A percentile compares a stretch with the other conserved stretches of the same genome.
phyloP scores from a whole-genome alignment of 2,888 invertebrate species.

The Apamea epomidion region DNA sequence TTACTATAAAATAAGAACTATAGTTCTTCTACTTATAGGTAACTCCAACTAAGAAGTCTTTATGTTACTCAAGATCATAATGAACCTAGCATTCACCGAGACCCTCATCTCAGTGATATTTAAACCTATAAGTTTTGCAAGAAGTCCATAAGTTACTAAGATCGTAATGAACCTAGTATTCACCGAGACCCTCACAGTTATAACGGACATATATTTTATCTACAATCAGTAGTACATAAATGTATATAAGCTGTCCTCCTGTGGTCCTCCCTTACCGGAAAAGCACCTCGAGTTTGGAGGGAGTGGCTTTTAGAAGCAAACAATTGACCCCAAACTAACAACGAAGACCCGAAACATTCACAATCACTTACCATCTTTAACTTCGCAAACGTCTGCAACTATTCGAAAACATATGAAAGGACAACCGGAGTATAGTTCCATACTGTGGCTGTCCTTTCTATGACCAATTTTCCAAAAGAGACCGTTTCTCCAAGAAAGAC shows the following conservation, averaged over 20 bases:
- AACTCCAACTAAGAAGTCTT: too few relatives aligned
- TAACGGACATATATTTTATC: conserved; percentile 38
- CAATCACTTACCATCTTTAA: conserved; percentile 16
- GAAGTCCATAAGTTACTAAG: not conserved
- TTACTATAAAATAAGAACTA: not conserved
- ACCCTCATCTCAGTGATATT: not conserved
- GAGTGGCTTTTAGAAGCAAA: conserved; percentile 46
- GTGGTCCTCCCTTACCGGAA: conserved; percentile 44
- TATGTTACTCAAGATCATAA: too few relatives aligned
- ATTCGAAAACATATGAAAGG: conserved; percentile 32
- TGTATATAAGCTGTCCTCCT: conserved; percentile 37
- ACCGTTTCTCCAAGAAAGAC: not conserved
- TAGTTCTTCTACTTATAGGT: too few relatives aligned
- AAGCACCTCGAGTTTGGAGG: conserved; percentile 20
- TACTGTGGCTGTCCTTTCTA: not conserved
- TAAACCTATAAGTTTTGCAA: conserved; percentile 3
- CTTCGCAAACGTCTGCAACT: conserved; percentile 17
- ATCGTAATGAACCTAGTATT: not conserved
- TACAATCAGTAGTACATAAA: conserved; percentile 40
- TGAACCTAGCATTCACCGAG: too few relatives aligned
- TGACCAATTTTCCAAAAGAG: not conserved
- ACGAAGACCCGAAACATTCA: conserved; percentile 38
- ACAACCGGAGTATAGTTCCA: not conserved
- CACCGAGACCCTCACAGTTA: conserved; percentile 11
- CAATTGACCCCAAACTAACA: conserved; percentile 46